Evolutionary conservation across 2,113 vertebrate species (phyloP), one percentile per base, ranked within the genome.

Genomic region (Vulpes ferrilata): DNA sequence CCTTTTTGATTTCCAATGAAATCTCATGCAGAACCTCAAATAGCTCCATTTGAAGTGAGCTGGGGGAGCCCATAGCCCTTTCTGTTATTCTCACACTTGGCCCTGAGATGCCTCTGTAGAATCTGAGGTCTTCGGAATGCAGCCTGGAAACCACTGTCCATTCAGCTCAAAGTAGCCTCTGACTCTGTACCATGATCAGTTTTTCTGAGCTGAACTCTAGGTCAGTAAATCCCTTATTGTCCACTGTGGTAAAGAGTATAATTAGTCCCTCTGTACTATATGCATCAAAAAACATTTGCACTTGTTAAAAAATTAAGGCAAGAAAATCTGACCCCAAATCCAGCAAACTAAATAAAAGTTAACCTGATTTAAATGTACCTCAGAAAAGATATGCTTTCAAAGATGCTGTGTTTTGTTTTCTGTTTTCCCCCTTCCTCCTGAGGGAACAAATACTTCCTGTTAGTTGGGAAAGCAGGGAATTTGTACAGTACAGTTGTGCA

Each of bases 291-390:
- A 96, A 78, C 23, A 88, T 87, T 89, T 91, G 22, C 4, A 43
- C 20, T 82, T 90, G 35, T 88, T 91, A n/a, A 83, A 96, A 90
- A 93, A 74, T 74, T 69, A 92, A 93, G 65, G 22, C 69, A 95
- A 76, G 69, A 74, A 88, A 92, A 85, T 93, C n/a, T 81, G 48
- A 90, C 57, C 16, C n/a, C 19, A 92, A 78, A 81, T 15, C 60
- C 0, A 67, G n/a, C 51, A 95, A 93, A 79, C 43, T 76, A 71
- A 85, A 65, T 88, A 95, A 53, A 96, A 78, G n/a, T 95, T 73
- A 93, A 51, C 59, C 23, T 69, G 55, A 92, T 95, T 88, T 95
- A 90, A 96, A 79, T 84, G 74, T 48, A 60, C 69, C 57, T 90
- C 11, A 55, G 60, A 95, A 55, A 96, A 94, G 73, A 60, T 43